Base-by-base conservation (phyloP, 2,113 vertebrate genomes). In the Erinaceus europaeus region DNA sequence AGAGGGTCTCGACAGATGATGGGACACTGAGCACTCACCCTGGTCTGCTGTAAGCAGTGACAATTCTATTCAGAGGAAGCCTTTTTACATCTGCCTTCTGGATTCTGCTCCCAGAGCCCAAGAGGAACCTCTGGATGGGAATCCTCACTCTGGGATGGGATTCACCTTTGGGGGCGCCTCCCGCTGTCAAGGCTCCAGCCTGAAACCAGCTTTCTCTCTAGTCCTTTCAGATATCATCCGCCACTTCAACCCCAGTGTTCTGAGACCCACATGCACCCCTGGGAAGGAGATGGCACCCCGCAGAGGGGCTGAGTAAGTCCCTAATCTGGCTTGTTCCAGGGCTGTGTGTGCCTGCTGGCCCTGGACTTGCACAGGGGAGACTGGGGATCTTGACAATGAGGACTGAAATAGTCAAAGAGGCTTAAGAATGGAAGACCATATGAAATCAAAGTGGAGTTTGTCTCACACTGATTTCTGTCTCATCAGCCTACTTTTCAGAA, bases 151-250 rank as follows among this genome's bases (percentile, higher is more conserved):
- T 9, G 5, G 6, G 21, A 4, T 10, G 20, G n/a, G n/a, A n/a
- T n/a, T n/a, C n/a, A 1, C 7, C 72, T n/a, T n/a, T n/a, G 6
- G 27, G 34, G 52, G 50, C 64, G 59, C 72, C 57, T 44, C 55
- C 6, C 21, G 44, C 27, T 3, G 3, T 40, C 11, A 12, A 53
- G 81, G 29, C 68, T 48, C 6, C 10, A 12, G 18, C 38, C 78
- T 92, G 57, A 90, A 50, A 27, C 40, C 50, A 32, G 23, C 25
- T 68, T 32, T 89, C 77, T 92, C 82, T 85, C n/a, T 34, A 95
- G 95, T 52, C 86, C 91, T 65, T 95, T 94, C 94, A 97, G 97
- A 65, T 55, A 68, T 97, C 79, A 57, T 97, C 61, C 89, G 92
- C 75, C 73, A 68, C 34, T 97, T 97, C 95, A 97, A 40, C 62